These are phyloP conservation scores for Zaprionus kolodkinae DNA, from an alignment of 1,140 invertebrate species.

Conservation along the genomic window DNA sequence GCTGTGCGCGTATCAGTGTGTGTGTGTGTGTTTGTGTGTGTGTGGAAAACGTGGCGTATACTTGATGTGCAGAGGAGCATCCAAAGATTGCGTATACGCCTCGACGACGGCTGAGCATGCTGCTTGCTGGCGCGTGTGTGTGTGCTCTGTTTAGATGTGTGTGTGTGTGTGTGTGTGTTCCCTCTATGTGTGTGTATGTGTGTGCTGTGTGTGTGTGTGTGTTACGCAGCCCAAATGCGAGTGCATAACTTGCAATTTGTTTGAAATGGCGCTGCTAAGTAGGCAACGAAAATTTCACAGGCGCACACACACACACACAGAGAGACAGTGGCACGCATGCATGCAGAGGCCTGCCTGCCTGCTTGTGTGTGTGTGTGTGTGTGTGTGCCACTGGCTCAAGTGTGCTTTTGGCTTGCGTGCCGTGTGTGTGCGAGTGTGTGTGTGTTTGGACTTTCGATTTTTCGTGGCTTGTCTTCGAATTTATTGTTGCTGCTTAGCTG, in stretches of 20 bases:
- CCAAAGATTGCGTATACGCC: slow-evolving; percentile 74
- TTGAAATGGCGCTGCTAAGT: slow-evolving; percentile 45
- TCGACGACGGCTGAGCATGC: slow-evolving; percentile 13
- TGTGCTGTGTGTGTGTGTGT: slow-evolving; percentile 24
- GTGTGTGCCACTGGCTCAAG: slow-evolving; percentile 31
- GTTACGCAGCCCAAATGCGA: slow-evolving; percentile 36
- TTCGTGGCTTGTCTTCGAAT: slow-evolving; percentile 44
- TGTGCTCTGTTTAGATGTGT: slow-evolving; percentile 9
- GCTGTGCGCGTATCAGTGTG: slow-evolving; percentile 14
- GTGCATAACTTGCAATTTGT: slow-evolving; percentile 52
- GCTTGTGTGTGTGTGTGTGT: slow-evolving; percentile 19
- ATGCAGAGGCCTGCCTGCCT: slow-evolving; percentile 8
- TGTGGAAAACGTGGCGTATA: slow-evolving; percentile 64
- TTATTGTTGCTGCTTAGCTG: slow-evolving; percentile 43
- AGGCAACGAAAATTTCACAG: slow-evolving; percentile 35
- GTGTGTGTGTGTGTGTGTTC: slow-evolving; percentile 4
- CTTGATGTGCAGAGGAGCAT: slow-evolving; percentile 52
- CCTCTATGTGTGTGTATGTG: slow-evolving; percentile 20
- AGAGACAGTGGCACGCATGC: slow-evolving; percentile 6
- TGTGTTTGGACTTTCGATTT: slow-evolving; percentile 55
- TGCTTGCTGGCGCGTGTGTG: slow-evolving; percentile 11
- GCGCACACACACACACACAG: slow-evolving; percentile 2
- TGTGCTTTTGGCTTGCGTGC: slow-evolving; percentile 15
- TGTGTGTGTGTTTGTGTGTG: slow-evolving; percentile 17
- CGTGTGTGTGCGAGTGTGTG: slow-evolving; percentile 10